Evolutionary conservation across 2,113 vertebrate species (phyloP).

Genomic region (Cyphomyrus discorhynchus): DNA sequence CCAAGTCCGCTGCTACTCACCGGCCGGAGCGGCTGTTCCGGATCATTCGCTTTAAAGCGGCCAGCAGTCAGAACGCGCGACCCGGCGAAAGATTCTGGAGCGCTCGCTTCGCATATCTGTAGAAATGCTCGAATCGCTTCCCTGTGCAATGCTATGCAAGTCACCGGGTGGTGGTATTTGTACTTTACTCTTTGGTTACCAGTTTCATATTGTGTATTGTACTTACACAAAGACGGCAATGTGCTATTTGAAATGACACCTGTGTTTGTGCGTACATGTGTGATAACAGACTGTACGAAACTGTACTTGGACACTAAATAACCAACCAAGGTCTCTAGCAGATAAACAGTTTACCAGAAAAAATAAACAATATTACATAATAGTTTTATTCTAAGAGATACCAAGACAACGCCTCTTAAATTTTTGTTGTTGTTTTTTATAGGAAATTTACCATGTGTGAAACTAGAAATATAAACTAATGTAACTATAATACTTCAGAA

Average conservation of each 20-base stretch:
- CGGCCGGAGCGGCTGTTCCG: neutral
- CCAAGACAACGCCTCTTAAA: too few species aligned
- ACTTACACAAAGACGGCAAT: neutral
- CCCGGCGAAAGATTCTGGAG: neutral
- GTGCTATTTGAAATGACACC: conserved; percentile 1
- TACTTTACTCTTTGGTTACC: neutral
- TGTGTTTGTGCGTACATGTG: neutral
- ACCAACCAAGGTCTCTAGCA: neutral
- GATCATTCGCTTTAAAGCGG: neutral
- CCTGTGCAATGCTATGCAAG: neutral
- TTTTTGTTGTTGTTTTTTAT: too few species aligned
- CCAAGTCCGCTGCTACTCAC: neutral
- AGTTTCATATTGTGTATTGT: neutral
- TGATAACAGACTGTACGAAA: neutral
- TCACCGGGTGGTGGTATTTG: neutral
- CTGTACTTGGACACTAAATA: neutral
- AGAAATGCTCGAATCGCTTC: neutral
- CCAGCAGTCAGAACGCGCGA: neutral
- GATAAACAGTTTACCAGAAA: neutral
- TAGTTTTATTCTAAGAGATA: too few species aligned
- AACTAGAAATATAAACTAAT: too few species aligned
- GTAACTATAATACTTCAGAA: neutral
- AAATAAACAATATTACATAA: neutral
- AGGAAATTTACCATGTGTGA: too few species aligned
- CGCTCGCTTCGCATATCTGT: neutral